phyloP scores from a whole-genome alignment of 2,797 vertebrate species.

The Nyctalus aviator region DNA sequence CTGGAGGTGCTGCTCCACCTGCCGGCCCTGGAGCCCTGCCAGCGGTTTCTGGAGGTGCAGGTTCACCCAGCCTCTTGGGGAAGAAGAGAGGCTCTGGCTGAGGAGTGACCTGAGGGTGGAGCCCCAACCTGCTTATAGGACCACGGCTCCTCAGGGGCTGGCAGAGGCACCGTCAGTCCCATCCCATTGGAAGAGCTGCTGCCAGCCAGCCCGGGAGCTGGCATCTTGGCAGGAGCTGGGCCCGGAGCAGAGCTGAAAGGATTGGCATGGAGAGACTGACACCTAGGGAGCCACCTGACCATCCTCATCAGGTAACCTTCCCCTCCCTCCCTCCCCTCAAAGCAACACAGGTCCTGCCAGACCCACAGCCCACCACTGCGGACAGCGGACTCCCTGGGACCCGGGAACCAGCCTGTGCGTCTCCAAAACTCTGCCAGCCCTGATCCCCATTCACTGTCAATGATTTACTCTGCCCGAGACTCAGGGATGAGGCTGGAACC shows the following conservation, averaged over 20 bases:
- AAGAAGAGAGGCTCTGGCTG: conserved; percentile 13
- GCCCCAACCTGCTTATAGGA: conserved; percentile 69
- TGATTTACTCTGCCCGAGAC: neutral
- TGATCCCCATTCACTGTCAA: neutral
- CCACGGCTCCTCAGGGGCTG: neutral
- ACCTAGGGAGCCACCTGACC: conserved; percentile 1
- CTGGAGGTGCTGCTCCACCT: conserved; percentile 19
- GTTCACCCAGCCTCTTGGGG: conserved; percentile 50
- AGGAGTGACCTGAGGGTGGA: conserved; percentile 64
- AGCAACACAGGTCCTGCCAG: neutral
- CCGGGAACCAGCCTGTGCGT: neutral
- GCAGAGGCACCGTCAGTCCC: neutral
- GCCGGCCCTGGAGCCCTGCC: neutral
- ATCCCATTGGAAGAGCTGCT: neutral
- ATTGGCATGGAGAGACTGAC: conserved; percentile 65
- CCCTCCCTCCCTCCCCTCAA: no score
- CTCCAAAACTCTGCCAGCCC: neutral
- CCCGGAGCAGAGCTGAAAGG: conserved; percentile 3
- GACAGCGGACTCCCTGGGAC: neutral
- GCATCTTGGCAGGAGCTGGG: neutral
- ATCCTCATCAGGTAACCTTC: conserved; percentile 73
- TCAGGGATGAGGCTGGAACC: neutral
- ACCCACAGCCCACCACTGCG: neutral
- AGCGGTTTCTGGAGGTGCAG: conserved; percentile 70
- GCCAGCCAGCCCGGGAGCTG: neutral